Evolutionary conservation across 2,797 vertebrate species (phyloP), one percentile per base, ranked within the genome.

Genomic region (Anisognathus igniventris): DNA sequence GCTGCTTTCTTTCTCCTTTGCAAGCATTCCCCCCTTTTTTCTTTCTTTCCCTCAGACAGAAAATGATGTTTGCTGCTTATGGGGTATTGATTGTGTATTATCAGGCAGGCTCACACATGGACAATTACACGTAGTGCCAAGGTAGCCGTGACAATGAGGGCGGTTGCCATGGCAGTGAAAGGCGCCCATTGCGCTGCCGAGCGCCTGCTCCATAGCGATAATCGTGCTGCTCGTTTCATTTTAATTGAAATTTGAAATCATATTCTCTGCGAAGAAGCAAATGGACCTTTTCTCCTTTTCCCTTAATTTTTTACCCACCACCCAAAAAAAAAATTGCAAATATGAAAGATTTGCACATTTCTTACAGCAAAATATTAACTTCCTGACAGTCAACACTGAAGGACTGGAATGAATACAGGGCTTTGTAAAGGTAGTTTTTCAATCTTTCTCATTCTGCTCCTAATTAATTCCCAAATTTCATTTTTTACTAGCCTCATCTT

Each of bases 231-330:
- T 98, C 98, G 98, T 98, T 98, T 98, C 93, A 96, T 97, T 98
- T 98, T 98, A 98, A 98, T 98, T 98, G 98, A 98, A 98, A 98
- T 97, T 98, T 98, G 96, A 97, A 98, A 98, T 98, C 95, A 97
- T 97, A 97, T 98, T 97, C 97, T 97, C 92, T 92, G 86, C 74
- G 88, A 98, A 97, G 92, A 96, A 98, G 97, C 94, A 97, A 98
- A 98, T 97, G 89, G 96, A 95, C 95, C 93, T 90, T 79, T 92
- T 92, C 72, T 90, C 40, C 53, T 73, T 77, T 66, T 90, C 51
- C 60, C 39, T 16, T 71, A 77, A 40, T 77, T 90, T 76, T 48
- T 67, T 25, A 57, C 39, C 35, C 40, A 57, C 35, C 60, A 76
- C 51, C 42, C 62, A 73, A 75, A 78, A 86, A 78, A 71, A 77